Evolutionary conservation across 2,113 vertebrate species (phyloP).

Genomic region (Panthera leo): DNA sequence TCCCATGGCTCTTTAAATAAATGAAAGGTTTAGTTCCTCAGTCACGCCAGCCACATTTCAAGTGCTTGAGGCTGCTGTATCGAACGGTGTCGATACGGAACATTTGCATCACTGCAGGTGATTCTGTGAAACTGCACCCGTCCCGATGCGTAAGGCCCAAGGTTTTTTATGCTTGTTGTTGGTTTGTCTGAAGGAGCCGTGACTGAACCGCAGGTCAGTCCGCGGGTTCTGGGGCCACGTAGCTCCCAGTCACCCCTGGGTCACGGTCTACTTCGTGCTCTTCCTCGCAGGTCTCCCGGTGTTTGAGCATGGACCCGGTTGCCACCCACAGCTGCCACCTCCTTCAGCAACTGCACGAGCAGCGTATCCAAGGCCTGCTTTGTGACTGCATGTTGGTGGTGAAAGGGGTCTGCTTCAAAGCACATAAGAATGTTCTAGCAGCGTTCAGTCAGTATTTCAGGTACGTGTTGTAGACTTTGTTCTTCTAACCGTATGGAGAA

Average conservation of each 20-base stretch:
- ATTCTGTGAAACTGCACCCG: too few relatives aligned
- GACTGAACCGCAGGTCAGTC: not conserved
- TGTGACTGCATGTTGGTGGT: constrained; percentile 99
- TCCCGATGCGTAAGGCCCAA: not conserved
- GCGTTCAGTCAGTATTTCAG: constrained; percentile 98
- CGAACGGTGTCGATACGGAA: too few relatives aligned
- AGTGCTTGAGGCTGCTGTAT: rapidly evolving
- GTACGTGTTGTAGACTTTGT: constrained; percentile 77
- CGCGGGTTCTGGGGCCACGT: rapidly evolving
- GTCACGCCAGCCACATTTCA: too few relatives aligned
- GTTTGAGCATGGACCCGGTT: constrained; percentile 90
- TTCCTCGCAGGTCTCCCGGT: constrained; percentile 67
- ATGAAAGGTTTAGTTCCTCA: not conserved
- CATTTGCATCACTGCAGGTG: not conserved
- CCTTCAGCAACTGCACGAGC: constrained; percentile 97
- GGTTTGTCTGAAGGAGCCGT: not conserved
- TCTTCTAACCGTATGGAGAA: not conserved
- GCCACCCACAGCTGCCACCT: constrained; percentile 96
- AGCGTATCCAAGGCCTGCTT: constrained; percentile 97
- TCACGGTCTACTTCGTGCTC: not conserved
- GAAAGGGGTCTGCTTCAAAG: constrained; percentile 97
- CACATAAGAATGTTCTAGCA: constrained; percentile 97
- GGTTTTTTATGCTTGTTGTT: too few relatives aligned
- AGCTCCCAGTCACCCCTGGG: rapidly evolving
- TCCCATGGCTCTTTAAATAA: not conserved